phyloP scores from a whole-genome alignment of 2,113 vertebrate genomes.

The Pandion haliaetus region DNA sequence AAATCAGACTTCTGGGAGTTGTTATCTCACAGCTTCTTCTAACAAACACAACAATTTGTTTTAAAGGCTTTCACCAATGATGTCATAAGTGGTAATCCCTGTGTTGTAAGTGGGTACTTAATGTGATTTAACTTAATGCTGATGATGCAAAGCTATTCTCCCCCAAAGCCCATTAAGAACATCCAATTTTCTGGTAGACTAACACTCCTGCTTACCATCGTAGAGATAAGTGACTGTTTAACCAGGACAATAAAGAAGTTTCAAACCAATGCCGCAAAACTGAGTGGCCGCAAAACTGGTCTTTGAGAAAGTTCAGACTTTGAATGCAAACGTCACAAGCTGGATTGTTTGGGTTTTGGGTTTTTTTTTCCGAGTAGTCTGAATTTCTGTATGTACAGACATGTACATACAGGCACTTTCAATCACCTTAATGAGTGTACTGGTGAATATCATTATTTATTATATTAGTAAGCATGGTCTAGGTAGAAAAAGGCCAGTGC shows the following conservation, averaged over 20 bases:
- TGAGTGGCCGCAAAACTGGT: background rate
- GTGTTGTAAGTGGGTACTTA: constrained; percentile 40
- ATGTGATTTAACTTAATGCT: constrained; percentile 56
- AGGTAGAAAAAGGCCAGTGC: background rate
- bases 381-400: background rate
- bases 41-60: constrained; percentile 61
- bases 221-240: constrained; percentile 52
- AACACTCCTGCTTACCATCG: constrained; percentile 24
- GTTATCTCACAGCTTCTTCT: constrained; percentile 53
- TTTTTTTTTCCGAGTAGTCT: background rate
- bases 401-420: background rate
- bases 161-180: constrained; percentile 52
- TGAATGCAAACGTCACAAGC: background rate
- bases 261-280: background rate
- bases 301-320: background rate
- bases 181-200: constrained; percentile 57
- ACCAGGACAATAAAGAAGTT: constrained; percentile 14
- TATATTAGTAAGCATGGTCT: background rate
- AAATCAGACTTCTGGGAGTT: constrained; percentile 43
- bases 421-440: background rate
- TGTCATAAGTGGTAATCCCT: constrained; percentile 57
- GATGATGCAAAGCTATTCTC: constrained; percentile 54
- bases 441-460: background rate
- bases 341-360: too few relatives aligned
- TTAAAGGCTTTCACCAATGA: constrained; percentile 64